phyloP scores from a whole-genome alignment of 2,797 vertebrate genomes.

The Malacoraja senta region DNA sequence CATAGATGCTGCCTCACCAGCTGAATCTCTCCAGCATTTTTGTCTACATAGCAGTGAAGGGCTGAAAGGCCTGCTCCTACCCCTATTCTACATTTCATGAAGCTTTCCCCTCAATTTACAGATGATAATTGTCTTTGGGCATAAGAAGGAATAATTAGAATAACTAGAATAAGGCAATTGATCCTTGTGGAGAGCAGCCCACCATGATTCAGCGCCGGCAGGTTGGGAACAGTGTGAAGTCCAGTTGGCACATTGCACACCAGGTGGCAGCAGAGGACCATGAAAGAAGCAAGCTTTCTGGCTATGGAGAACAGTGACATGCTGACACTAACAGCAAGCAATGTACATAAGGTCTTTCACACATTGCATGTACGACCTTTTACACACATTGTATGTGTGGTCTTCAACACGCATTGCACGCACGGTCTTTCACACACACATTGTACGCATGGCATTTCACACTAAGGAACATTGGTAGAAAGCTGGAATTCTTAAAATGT shows the following conservation, averaged over 20 bases:
- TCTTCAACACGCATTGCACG: too few relatives aligned
- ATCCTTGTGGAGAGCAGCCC: neutral
- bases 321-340: neutral
- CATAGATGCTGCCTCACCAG: too few relatives aligned
- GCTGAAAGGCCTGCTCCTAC: too few relatives aligned
- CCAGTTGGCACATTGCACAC: neutral
- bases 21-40: too few relatives aligned
- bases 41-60: too few relatives aligned
- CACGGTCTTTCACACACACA: neutral
- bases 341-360: neutral
- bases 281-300: neutral
- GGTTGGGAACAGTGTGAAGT: too few relatives aligned
- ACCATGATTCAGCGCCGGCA: neutral
- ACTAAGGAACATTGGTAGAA: neutral
- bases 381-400: too few relatives aligned
- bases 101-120: neutral
- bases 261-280: slow-evolving; percentile 15
- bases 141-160: neutral
- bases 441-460: too few relatives aligned
- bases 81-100: neutral
- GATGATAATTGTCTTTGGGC: neutral
- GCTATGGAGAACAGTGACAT: neutral
- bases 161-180: neutral
- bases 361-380: too few relatives aligned
- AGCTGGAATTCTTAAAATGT: neutral